Conservation (phyloP, 2,113 vertebrate genomes). For the Setophaga kirtlandii region DNA sequence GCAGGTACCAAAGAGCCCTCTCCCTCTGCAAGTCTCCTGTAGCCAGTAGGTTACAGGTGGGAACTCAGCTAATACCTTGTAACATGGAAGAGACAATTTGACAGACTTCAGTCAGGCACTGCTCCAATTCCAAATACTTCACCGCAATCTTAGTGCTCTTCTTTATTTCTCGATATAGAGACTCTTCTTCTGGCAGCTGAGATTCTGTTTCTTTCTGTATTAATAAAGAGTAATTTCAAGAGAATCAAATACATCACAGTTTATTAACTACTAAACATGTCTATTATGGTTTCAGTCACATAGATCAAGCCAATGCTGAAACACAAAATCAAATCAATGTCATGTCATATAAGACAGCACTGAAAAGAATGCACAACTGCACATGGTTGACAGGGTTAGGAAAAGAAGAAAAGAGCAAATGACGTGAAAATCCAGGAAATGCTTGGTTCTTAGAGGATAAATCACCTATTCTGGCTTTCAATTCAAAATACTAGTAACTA, state of each 20-base stretch:
- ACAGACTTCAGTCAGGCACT: constrained; percentile 75
- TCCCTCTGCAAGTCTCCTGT: not conserved
- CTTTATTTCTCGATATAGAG: constrained; percentile 53
- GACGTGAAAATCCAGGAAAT: not conserved
- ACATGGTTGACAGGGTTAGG: not conserved
- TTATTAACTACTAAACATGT: not conserved
- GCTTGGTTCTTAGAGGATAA: not conserved
- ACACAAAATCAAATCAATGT: not conserved
- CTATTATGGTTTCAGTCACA: not conserved
- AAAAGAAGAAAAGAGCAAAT: not conserved
- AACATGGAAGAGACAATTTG: constrained; percentile 71
- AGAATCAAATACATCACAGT: not conserved
- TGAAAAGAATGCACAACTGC: not conserved
- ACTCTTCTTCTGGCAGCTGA: constrained; percentile 44
- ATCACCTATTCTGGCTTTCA: not conserved
- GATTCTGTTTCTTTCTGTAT: constrained; percentile 46
- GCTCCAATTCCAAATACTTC: constrained; percentile 80
- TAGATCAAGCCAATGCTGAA: not conserved
- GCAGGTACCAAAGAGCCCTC: not conserved
- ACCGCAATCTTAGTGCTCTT: constrained; percentile 64
- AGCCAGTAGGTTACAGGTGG: not conserved
- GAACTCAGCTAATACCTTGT: constrained; percentile 73
- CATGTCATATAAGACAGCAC: not conserved
- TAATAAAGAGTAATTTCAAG: not conserved
- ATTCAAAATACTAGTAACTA: not conserved